Conservation (phyloP, 2,797 vertebrate genomes). For the Rhadinocentrus ornatus region DNA sequence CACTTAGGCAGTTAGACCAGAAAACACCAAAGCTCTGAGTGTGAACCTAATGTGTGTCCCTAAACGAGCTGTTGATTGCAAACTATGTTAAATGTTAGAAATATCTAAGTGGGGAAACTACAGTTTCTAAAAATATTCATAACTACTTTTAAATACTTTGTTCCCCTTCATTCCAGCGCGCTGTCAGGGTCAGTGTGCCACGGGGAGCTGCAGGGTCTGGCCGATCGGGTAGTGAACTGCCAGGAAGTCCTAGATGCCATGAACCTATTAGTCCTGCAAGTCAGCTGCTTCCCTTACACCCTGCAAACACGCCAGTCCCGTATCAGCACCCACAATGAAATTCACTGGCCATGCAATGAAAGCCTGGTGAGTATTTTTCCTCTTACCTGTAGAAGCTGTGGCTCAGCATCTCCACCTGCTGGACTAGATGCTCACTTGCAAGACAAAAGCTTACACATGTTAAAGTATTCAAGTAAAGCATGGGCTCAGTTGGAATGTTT, state of each 20-base stretch:
- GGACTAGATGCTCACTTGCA: conserved; percentile 18
- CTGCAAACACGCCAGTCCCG: conserved; percentile 95
- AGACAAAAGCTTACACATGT: no score
- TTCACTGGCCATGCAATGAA: conserved; percentile 91
- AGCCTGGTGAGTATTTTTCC: conserved; percentile 79
- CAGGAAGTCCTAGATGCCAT: conserved; percentile 93
- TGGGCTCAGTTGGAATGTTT: not conserved
- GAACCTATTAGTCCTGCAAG: conserved; percentile 97
- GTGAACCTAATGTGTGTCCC: not conserved
- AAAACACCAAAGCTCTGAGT: conserved; percentile 12
- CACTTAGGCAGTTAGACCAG: not conserved
- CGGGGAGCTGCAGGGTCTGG: conserved; percentile 94
- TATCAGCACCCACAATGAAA: conserved; percentile 92
- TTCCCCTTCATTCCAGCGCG: conserved; percentile 77
- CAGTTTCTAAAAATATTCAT: not conserved
- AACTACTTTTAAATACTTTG: conserved; percentile 3
- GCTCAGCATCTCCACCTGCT: conserved; percentile 46
- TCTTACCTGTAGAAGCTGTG: not conserved
- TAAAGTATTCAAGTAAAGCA: not conserved
- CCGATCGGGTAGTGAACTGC: conserved; percentile 96
- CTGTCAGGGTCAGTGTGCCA: conserved; percentile 93
- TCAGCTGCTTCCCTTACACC: conserved; percentile 96
- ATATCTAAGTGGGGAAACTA: not conserved
- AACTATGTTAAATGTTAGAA: not conserved
- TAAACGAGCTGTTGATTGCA: not conserved